Evolutionary conservation across 2,113 vertebrate species (phyloP).

Genomic region (Clupea harengus): DNA sequence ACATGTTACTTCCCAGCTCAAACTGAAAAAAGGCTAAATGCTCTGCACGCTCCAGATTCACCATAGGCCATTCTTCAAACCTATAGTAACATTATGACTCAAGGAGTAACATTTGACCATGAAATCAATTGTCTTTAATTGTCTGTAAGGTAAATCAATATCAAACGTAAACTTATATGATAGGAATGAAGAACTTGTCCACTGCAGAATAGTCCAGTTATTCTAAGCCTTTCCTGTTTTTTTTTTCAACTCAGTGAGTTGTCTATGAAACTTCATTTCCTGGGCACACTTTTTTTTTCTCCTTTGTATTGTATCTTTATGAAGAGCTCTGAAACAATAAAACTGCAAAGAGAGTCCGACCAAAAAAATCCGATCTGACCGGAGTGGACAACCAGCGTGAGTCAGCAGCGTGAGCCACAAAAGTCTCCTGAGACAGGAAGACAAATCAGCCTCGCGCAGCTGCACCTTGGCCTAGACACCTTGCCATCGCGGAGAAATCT

Average conservation of each 20-base stretch:
- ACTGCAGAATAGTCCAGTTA: not conserved
- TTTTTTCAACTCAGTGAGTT: not conserved
- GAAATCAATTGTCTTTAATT: not conserved
- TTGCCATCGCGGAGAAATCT: too few species aligned
- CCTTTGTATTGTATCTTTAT: too few species aligned
- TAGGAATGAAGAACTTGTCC: not conserved
- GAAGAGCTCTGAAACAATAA: not conserved
- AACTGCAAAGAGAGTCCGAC: not conserved
- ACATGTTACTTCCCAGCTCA: too few species aligned
- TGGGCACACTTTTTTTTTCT: not conserved
- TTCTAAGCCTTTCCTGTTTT: not conserved
- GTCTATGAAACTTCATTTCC: not conserved
- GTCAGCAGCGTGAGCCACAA: too few species aligned
- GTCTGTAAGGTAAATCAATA: not conserved
- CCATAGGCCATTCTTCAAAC: too few species aligned
- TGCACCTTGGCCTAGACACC: too few species aligned
- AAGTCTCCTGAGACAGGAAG: too few species aligned
- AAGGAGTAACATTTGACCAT: not conserved
- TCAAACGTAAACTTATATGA: not conserved
- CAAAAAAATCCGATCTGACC: not conserved
- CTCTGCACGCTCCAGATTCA: too few species aligned
- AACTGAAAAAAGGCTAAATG: too few species aligned
- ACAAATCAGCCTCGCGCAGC: too few species aligned
- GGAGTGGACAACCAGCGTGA: too few species aligned
- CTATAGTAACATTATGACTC: not conserved